Evolutionary conservation across 2,797 vertebrate species (phyloP), one percentile per base, ranked within the genome.

Genomic region (Chloroceryle amazona): DNA sequence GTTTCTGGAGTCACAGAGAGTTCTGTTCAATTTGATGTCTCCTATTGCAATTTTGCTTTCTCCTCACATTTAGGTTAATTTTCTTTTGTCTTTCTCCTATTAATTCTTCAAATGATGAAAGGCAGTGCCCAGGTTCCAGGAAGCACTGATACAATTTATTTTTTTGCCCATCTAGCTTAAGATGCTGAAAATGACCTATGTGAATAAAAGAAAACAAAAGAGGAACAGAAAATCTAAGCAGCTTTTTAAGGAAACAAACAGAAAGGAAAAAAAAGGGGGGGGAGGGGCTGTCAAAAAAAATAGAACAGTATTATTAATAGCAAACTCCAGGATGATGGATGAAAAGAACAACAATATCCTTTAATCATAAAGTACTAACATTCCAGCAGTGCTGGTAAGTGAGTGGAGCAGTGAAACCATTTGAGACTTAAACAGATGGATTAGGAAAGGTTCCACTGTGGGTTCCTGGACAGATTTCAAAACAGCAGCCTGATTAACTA

Each of bases 391-490:
- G 93, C 94, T 96, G 74, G 90, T 96, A 95, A 95, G 93, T 96
- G 75, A 96, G 94, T 90, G 58, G 95, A 97, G 92, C 95, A 97
- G 88, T 78, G 92, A 98, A 98, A 97, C 96, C 95, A 97, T 93
- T 96, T 96, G 94, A 98, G 94, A 98, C 80, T 96, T 97, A 98
- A 97, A 98, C 91, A 98, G 96, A 97, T 97, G 95, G 96, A 98
- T 98, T 97, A 98, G 86, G 93, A 97, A 98, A 97, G 76, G 82
- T 97, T 96, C 93, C 97, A 91, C 96, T 97, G 96, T 96, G 95
- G 97, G 82, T 96, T 97, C 86, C 94, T 98, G 93, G 95, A 96
- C 81, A 97, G 94, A 97, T 97, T 98, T 98, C 93, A 97, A 98
- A 98, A 96, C 81, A 97, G 89, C 78, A 97, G 96, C 80, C 96